These are phyloP conservation scores for Athalia rosae DNA, from an alignment of 2,888 invertebrate species.

Conservation along the genomic window DNA sequence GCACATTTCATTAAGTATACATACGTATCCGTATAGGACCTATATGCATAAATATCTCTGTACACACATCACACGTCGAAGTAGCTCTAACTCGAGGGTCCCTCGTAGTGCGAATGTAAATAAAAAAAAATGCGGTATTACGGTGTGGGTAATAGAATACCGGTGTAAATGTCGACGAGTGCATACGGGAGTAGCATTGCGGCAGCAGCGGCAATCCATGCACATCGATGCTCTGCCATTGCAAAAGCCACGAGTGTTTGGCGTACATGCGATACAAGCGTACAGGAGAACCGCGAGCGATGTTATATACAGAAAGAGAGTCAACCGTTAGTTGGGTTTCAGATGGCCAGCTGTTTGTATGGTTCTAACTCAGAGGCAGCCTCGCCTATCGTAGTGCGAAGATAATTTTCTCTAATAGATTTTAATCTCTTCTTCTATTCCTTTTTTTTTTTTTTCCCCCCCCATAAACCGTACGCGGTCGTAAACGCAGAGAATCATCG, in stretches of 20 bases:
- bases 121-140: too few relatives aligned
- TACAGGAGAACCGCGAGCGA: neutral
- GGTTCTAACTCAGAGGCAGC: neutral
- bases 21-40: too few relatives aligned
- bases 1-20: too few relatives aligned
- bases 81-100: too few relatives aligned
- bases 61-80: too few relatives aligned
- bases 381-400: neutral
- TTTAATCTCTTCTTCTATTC: neutral
- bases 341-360: conserved; percentile 5
- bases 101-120: too few relatives aligned
- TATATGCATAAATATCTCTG: too few relatives aligned
- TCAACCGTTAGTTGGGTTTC: conserved; percentile 24
- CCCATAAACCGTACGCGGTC: neutral
- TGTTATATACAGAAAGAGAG: neutral
- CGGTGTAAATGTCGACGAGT: too few relatives aligned
- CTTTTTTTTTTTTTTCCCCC: neutral
- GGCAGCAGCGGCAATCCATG: neutral
- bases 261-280: neutral
- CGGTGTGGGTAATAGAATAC: too few relatives aligned
- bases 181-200: neutral
- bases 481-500: neutral
- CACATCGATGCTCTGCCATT: neutral
- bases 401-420: neutral
- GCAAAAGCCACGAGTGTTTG: neutral